These are phyloP conservation scores for Callipepla squamata DNA, from an alignment of 2,113 vertebrate genomes.

Conservation along the genomic window DNA sequence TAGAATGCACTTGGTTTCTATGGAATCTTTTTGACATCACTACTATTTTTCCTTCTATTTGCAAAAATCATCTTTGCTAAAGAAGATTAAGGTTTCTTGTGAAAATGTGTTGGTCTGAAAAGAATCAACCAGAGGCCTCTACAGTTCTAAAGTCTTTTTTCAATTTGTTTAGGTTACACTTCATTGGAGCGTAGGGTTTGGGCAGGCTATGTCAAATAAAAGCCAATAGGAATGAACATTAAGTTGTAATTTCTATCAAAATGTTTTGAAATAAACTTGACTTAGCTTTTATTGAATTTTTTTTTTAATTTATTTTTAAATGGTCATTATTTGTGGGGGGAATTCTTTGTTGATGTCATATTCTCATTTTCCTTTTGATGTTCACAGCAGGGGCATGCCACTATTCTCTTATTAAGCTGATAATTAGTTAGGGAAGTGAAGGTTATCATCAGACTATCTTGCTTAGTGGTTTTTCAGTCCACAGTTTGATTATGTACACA, in stretches of 20 bases:
- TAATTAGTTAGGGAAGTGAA: neutral
- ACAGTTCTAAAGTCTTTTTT: neutral
- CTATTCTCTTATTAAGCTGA: neutral
- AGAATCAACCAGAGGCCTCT: neutral
- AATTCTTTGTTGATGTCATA: neutral
- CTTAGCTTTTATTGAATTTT: neutral
- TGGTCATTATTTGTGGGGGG: neutral
- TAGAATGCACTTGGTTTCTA: neutral
- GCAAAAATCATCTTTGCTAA: neutral
- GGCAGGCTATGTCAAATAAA: neutral
- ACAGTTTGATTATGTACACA: neutral
- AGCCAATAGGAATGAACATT: neutral
- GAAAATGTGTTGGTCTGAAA: neutral
- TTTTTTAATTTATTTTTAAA: neutral
- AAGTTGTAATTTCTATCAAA: neutral
- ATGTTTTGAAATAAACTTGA: neutral
- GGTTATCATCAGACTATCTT: neutral
- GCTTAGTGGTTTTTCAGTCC: neutral
- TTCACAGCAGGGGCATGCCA: neutral
- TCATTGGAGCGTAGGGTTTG: neutral
- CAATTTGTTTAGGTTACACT: neutral
- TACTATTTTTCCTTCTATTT: neutral
- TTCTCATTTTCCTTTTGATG: neutral
- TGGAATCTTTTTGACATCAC: neutral
- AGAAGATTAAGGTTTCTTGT: neutral